These are phyloP conservation scores for Anhinga anhinga DNA, from an alignment of 2,113 vertebrate genomes.

Conservation along the genomic window DNA sequence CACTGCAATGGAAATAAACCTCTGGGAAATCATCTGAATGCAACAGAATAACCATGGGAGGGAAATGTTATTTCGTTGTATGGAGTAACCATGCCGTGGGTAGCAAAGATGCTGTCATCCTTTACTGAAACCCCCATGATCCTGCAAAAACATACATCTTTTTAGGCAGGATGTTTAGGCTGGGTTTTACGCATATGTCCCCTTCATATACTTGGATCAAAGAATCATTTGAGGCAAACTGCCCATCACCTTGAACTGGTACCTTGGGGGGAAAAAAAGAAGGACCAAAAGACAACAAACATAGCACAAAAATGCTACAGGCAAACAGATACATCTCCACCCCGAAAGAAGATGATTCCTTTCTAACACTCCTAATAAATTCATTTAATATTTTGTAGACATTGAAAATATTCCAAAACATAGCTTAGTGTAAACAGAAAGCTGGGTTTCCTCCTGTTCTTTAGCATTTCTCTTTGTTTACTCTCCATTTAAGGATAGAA, in stretches of 20 bases:
- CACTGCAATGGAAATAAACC: neutral
- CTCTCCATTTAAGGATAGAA: conserved; percentile 8
- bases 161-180: neutral
- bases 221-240: neutral
- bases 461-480: conserved; percentile 37
- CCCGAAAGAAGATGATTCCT: neutral
- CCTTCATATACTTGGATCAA: neutral
- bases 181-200: neutral
- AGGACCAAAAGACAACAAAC: neutral
- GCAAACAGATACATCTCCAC: neutral
- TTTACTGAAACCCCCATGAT: neutral
- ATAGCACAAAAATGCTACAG: neutral
- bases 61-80: neutral
- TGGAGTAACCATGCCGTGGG: neutral
- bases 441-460: neutral
- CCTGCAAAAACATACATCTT: neutral
- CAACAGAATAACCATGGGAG: conserved; percentile 1
- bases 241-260: neutral
- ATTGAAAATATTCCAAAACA: conserved; percentile 38
- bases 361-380: conserved; percentile 3
- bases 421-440: conserved; percentile 18
- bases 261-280: neutral
- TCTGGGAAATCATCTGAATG: neutral
- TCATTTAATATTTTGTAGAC: neutral
- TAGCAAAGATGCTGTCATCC: neutral